Conservation (phyloP, 2,888 invertebrate genomes). For the Acanthosepion pharaonis region DNA sequence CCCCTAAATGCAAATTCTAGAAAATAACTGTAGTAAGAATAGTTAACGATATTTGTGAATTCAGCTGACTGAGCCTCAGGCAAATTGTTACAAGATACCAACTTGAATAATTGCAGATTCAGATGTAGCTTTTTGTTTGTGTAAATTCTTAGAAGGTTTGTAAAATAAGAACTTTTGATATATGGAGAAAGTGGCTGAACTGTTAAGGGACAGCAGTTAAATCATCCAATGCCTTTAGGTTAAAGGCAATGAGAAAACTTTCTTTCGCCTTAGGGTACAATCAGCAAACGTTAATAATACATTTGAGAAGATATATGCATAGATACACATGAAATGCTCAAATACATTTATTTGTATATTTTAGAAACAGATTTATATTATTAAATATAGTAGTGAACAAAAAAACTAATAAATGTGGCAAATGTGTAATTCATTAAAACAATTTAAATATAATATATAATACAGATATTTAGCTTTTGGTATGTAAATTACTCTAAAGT, state of each 20-base stretch:
- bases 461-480: too few species aligned
- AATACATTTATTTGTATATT: too few species aligned
- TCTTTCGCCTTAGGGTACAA: slow-evolving; percentile 2
- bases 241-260: not conserved
- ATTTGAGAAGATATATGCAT: too few species aligned
- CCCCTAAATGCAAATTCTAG: not conserved
- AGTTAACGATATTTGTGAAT: not conserved
- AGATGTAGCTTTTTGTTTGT: not conserved
- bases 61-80: not conserved
- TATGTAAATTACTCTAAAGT: too few species aligned
- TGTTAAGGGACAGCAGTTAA: not conserved
- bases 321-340: too few species aligned
- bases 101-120: not conserved
- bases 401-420: too few species aligned
- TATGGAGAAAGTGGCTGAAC: not conserved
- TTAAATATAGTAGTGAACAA: too few species aligned
- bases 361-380: too few species aligned
- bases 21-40: not conserved
- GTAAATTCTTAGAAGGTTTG: not conserved
- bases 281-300: not conserved
- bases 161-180: not conserved
- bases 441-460: too few species aligned
- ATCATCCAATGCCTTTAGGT: not conserved
- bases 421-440: too few species aligned
- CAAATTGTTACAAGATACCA: not conserved